Evolutionary conservation across 2,797 vertebrate genomes (phyloP), one percentile per base, ranked within the genome.

Genomic region (Danio tinwini): DNA sequence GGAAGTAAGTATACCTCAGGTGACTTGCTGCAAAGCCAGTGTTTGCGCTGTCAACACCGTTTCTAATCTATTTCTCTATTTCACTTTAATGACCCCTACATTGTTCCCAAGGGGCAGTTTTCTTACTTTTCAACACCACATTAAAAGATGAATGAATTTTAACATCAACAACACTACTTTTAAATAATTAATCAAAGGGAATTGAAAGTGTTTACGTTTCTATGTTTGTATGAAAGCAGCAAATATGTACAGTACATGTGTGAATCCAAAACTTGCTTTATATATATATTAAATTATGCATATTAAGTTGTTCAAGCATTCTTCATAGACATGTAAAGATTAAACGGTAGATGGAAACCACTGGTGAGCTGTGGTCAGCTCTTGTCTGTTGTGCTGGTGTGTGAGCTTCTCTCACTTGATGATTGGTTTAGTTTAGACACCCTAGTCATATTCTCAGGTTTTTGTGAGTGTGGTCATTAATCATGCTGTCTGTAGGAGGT

Each of bases 401-500:
- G 3, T 69, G 37, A 50, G 21, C 42, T 58, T n/a, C n/a, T 64
- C 12, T 78, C 40, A 52, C 67, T 37, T 68, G 39, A 78, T 76
- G 63, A 79, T 56, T 69, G 74, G 37, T 55, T 83, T 29, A 56
- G 72, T 62, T 58, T 6, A 12, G n/a, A 47, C 8, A 12, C 44
- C 69, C 73, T 14, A 0, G 8, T 55, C 69, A 76, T 79, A 65
- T 71, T 52, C 29, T 53, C 63, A 76, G 76, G 42, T 68, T 59
- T n/a, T 39, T 55, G 49, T 17, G 39, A 16, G 21, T 58, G 40
- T 62, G 50, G 55, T 63, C 65, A 86, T 79, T 65, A 80, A 81
- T 82, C 65, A 58, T 75, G 47, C 21, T 82, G 74, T 81, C 79
- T 81, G 76, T 68, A 79, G 68, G 63, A 76, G 59, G 68, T 63